Conservation (phyloP, 2,113 vertebrate genomes). For the Glaucomys volans region DNA sequence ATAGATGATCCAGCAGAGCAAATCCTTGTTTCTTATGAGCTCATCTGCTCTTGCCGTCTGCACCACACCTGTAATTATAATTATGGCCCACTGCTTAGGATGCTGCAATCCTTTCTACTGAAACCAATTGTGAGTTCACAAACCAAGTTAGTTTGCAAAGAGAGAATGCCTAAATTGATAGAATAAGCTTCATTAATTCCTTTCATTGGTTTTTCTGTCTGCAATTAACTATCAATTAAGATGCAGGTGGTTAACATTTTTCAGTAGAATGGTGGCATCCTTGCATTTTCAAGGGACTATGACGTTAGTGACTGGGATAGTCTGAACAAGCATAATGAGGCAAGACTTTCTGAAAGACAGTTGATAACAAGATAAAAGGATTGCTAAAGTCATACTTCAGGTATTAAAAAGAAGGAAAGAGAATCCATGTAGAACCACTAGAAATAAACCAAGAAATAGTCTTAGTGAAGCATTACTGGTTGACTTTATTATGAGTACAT, state of each 20-base stretch:
- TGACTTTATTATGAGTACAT: no score
- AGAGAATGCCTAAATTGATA: slow-evolving; percentile 12
- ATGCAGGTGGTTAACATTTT: slow-evolving; percentile 30
- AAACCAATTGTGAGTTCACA: slow-evolving; percentile 66
- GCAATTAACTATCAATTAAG: slow-evolving; percentile 10
- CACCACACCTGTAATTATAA: slow-evolving; percentile 78
- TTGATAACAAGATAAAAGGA: slow-evolving; percentile 25
- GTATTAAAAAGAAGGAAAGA: background rate
- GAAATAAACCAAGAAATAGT: background rate
- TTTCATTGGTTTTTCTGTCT: slow-evolving; percentile 43
- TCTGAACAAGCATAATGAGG: background rate
- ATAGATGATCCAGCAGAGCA: background rate
- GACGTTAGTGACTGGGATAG: slow-evolving; percentile 31
- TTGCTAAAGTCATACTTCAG: background rate
- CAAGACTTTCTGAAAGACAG: background rate
- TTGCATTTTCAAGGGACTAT: slow-evolving; percentile 42
- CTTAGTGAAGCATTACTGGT: background rate
- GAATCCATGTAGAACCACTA: background rate
- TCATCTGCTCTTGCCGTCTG: slow-evolving; percentile 68
- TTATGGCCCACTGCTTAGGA: slow-evolving; percentile 61
- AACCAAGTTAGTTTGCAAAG: slow-evolving; percentile 50
- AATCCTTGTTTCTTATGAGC: slow-evolving; percentile 73
- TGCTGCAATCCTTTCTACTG: slow-evolving; percentile 73
- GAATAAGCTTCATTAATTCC: slow-evolving; percentile 50
- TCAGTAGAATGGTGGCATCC: background rate